Conservation (phyloP, 2,888 invertebrate species). For the Heliothis peltigera region DNA sequence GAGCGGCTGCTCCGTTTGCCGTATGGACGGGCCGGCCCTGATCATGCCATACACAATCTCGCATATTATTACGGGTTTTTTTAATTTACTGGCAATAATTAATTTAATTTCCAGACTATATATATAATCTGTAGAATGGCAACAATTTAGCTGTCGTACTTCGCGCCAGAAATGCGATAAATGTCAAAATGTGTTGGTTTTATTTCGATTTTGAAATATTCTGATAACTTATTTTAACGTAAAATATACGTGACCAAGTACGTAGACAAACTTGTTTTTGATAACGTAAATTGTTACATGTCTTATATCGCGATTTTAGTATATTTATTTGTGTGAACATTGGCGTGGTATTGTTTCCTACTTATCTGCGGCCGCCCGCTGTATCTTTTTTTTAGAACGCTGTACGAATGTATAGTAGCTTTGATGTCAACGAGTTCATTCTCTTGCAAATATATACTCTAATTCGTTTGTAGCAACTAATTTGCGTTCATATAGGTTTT, state of each 20-base stretch:
- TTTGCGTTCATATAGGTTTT: neutral
- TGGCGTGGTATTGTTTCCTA: conserved; percentile 49
- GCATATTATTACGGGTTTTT: no score
- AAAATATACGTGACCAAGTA: conserved; percentile 34
- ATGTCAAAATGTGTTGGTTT: conserved; percentile 61
- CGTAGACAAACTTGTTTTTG: conserved; percentile 16
- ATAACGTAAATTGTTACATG: neutral
- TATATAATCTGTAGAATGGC: conserved; percentile 23
- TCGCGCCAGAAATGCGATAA: conserved; percentile 81
- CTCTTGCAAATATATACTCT: conserved; percentile 2
- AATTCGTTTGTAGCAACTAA: conserved; percentile 1
- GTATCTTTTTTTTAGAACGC: conserved; percentile 39
- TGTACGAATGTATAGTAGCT: conserved; percentile 10
- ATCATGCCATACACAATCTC: no score
- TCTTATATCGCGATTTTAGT: neutral
- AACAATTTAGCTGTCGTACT: conserved; percentile 60
- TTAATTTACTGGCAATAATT: neutral
- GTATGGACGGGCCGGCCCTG: no score
- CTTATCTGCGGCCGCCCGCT: conserved; percentile 9
- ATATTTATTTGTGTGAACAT: conserved; percentile 15
- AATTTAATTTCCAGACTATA: neutral
- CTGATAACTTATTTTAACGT: conserved; percentile 15
- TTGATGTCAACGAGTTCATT: conserved; percentile 8
- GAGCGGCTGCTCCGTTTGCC: no score
- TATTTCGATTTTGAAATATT: conserved; percentile 39